phyloP scores from a whole-genome alignment of 2,797 vertebrate genomes.

The Rhinophrynus dorsalis region DNA sequence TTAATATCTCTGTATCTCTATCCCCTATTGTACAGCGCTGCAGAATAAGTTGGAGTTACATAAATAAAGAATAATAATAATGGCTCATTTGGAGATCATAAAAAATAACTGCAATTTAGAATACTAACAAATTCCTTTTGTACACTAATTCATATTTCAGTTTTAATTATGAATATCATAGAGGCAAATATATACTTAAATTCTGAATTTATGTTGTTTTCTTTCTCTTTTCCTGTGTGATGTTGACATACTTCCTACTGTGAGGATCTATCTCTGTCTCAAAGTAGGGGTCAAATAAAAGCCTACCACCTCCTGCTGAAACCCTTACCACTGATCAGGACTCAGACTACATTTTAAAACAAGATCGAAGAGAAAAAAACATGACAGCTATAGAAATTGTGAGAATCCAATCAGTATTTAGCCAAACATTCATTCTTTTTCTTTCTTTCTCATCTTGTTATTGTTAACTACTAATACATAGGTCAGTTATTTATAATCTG shows the following conservation, averaged over 20 bases:
- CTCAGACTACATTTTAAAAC: background rate
- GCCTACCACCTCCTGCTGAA: background rate
- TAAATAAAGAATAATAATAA: too few relatives aligned
- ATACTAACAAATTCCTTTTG: background rate
- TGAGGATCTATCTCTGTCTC: background rate
- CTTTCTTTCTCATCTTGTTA: too few relatives aligned
- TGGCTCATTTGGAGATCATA: too few relatives aligned
- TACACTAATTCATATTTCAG: background rate
- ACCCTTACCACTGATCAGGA: background rate
- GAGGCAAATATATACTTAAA: background rate
- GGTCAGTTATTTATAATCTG: background rate
- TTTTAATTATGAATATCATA: background rate
- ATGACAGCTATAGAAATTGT: too few relatives aligned
- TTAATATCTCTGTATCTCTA: background rate
- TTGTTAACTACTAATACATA: too few relatives aligned
- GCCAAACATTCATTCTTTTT: too few relatives aligned
- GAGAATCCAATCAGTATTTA: too few relatives aligned
- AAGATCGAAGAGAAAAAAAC: too few relatives aligned
- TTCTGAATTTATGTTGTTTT: background rate
- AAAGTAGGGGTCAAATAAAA: background rate
- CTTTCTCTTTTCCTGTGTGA: background rate
- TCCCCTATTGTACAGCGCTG: too few relatives aligned
- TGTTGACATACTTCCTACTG: conserved; percentile 8
- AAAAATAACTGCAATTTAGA: background rate
- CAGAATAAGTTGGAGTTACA: too few relatives aligned